Evolutionary conservation across 35 echinoderm and acorn worm genomes (phyloP), one percentile per base, ranked within the genome.

Genomic region (Hemicentrotus pulcherrimus): DNA sequence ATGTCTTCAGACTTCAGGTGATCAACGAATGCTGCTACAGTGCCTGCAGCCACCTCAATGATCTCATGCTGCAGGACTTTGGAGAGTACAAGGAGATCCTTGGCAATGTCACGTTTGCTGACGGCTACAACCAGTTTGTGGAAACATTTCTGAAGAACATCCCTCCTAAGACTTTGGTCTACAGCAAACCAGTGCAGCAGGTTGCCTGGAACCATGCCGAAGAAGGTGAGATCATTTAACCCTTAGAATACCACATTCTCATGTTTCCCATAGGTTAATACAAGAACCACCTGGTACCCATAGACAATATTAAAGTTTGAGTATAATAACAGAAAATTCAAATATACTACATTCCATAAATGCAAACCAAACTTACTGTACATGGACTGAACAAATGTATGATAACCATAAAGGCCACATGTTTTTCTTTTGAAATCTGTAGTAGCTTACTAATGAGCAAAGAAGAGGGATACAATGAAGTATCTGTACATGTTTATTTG

Each of bases 41-140:
- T 61, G 94, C 46, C 86, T 95, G 94, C 55, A 88, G 91, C 86
- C n/a, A 48, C 32, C 35, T 95, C 14, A 31, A 61, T 32, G 86
- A 95, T 86, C 46, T 95, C 33, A 95, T 95, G 94, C 94, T 95
- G 33, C 18, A 48, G 22, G 94, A 95, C 88, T 50, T 89, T 59
- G 94, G 94, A 1, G 94, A 95, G 87, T 95, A 95, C 86, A 22
- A 59, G 45, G 94, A 95, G 86, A 31, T 95, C n/a, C 31, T 32
- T 14, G 94, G 94, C 28, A 32, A 90, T 45, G n/a, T 47, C 9
- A 93, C 46, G 91, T 93, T 93, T 22, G 48, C 45, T 47, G 48
- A 93, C 16, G 91, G 91, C 48, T 93, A 93, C 91, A 93, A 93
- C 30, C n/a, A 93, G 48, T 93, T 93, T 93, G 46, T 93, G 48